A percentile compares a stretch with the other conserved stretches of the same genome.
Conservation (phyloP, 2,888 invertebrate genomes). For the Drosophila affinis region DNA sequence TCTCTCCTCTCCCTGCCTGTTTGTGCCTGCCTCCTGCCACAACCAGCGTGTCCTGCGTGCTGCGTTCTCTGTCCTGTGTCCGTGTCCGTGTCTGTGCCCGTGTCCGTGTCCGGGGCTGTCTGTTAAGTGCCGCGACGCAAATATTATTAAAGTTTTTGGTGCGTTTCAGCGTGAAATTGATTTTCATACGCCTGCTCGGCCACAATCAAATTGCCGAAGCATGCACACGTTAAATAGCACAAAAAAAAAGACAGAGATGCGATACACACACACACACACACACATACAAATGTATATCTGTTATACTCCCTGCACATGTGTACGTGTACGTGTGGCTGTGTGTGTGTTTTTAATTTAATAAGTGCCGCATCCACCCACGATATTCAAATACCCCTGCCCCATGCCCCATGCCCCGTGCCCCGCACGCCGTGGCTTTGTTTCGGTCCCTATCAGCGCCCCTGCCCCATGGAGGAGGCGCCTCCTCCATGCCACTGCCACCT, state of each 20-base stretch:
- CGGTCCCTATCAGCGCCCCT: background rate
- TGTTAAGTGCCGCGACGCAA: conserved; percentile 78
- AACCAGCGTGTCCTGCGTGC: conserved; percentile 15
- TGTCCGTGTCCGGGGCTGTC: conserved; percentile 37
- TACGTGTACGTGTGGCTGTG: conserved; percentile 17
- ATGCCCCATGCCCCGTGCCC: conserved; percentile 15
- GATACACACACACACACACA: background rate
- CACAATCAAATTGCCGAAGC: conserved; percentile 79
- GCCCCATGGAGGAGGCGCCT: background rate
- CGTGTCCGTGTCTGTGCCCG: background rate
- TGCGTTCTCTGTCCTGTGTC: background rate
- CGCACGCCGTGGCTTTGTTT: conserved; percentile 32
- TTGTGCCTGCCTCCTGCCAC: conserved; percentile 19
- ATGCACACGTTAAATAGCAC: conserved; percentile 76
- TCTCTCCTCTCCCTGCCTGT: background rate
- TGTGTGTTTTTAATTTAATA: conserved; percentile 73
- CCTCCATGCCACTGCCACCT: too few relatives aligned
- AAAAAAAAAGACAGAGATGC: conserved; percentile 51
- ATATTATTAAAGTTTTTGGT: conserved; percentile 81
- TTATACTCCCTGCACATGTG: conserved; percentile 12
- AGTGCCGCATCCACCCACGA: conserved; percentile 69
- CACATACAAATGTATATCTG: conserved; percentile 41
- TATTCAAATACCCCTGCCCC: conserved; percentile 61
- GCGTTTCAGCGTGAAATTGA: conserved; percentile 80
- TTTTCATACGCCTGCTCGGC: conserved; percentile 80